These are phyloP conservation scores for Trichomalopsis sarcophagae DNA, from an alignment of 1,140 invertebrate species.

Conservation along the genomic window DNA sequence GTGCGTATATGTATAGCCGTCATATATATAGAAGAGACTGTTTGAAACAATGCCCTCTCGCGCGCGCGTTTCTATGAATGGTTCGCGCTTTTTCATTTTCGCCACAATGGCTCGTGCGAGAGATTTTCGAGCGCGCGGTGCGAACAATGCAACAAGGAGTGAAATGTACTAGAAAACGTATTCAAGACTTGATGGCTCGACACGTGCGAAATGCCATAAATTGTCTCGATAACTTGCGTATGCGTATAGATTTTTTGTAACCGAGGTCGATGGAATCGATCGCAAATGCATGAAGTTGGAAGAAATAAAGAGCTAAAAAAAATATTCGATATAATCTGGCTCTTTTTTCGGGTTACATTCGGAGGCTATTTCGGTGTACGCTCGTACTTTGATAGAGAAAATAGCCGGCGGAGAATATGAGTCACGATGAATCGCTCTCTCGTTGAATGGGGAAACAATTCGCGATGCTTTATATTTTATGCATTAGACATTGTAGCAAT, in stretches of 20 bases:
- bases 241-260: neutral
- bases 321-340: neutral
- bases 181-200: neutral
- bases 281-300: neutral
- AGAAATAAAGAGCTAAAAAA: neutral
- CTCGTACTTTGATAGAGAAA: neutral
- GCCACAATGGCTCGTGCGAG: neutral
- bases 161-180: constrained; percentile 4
- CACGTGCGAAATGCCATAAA: neutral
- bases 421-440: constrained; percentile 13
- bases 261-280: neutral
- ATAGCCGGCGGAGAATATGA: neutral
- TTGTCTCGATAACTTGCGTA: neutral
- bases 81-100: constrained; percentile 4
- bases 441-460: constrained; percentile 21
- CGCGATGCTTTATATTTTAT: constrained; percentile 40
- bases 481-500: constrained; percentile 22
- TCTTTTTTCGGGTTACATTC: neutral
- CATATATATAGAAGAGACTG: neutral
- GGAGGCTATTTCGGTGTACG: neutral
- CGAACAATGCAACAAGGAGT: constrained; percentile 12
- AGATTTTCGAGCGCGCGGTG: constrained; percentile 7
- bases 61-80: constrained; percentile 10
- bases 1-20: neutral
- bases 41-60: neutral